Conservation (phyloP, 2,113 vertebrate genomes). For the Xiphorhynchus elegans region DNA sequence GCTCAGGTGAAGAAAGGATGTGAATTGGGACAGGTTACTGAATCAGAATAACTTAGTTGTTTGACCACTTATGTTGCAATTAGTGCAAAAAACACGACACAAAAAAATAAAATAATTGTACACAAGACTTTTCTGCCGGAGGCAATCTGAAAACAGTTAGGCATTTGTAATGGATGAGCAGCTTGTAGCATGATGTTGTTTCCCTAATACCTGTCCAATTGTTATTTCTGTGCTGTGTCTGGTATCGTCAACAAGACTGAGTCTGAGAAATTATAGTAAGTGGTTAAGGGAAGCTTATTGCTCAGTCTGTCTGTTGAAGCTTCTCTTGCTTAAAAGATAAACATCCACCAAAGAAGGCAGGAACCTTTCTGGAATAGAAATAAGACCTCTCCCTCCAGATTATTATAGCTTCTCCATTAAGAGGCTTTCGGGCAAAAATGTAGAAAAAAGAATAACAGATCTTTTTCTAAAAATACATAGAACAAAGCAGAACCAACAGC, state of each 20-base stretch:
- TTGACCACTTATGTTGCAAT: not conserved
- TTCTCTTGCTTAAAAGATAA: no score
- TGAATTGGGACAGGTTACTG: not conserved
- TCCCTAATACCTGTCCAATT: not conserved
- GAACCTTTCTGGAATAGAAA: no score
- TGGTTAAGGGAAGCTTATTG: not conserved
- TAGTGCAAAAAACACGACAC: accelerated
- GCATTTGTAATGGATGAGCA: not conserved
- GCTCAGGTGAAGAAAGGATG: not conserved
- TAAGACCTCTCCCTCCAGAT: no score
- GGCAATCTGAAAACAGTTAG: not conserved
- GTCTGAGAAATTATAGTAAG: not conserved
- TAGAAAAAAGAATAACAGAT: no score
- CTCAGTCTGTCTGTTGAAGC: not conserved
- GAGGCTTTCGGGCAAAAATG: no score
- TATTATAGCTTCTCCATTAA: no score
- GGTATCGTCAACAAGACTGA: not conserved
- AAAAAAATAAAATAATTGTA: not conserved
- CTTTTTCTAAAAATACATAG: no score
- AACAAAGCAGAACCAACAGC: no score
- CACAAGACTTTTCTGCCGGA: not conserved
- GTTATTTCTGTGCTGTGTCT: not conserved
- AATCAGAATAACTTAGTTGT: not conserved
- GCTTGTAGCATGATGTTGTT: not conserved
- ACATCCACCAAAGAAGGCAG: no score